Evolutionary conservation across 1,140 invertebrate species (phyloP), one percentile per base, ranked within the genome.

Genomic region (Conus ventricosus): DNA sequence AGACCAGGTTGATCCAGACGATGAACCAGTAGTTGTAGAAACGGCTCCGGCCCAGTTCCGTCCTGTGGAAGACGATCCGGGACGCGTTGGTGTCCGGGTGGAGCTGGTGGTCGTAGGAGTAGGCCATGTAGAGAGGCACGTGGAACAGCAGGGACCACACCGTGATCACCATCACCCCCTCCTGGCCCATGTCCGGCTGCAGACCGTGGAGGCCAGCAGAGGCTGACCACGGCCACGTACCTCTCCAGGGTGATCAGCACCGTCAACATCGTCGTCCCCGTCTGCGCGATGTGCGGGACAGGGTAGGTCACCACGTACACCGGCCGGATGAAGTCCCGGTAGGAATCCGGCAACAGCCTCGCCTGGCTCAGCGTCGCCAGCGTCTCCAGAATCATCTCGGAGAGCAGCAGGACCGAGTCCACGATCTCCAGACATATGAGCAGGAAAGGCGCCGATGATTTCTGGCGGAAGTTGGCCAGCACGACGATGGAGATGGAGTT

Each of bases 351-450:
- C 25, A 90, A 84, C 27, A 90, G 76, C 11, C 54, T 51, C 0
- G 63, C 86, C 55, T 88, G 81, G 67, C 76, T 63, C 60, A 90
- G 67, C 25, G 82, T 71, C 23, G 88, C 76, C 60, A 89, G 10
- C 15, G 85, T 89, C 83, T 90, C 90, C 87, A 90, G 75, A 15
- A 90, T 71, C 86, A 90, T 71, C 83, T 89, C 88, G 7, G 87
- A 89, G 10, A 89, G 53, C 60, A 90, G 88, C 54, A 84, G 84
- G n/a, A 89, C n/a, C n/a, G 85, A 81, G 76, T 90, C 90, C 55
- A 80, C 88, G 60, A 89, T 60, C 53, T 87, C 90, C 75, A 90
- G 63, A 27, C 78, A 88, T 55, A 89, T 90, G 13, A 90, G 86
- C 39, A 90, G 78, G 20, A 89, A 88, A 0, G 90, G 90, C 7